Base-by-base conservation (phyloP, 2,113 vertebrate genomes). In the Hemibagrus wyckioides region DNA sequence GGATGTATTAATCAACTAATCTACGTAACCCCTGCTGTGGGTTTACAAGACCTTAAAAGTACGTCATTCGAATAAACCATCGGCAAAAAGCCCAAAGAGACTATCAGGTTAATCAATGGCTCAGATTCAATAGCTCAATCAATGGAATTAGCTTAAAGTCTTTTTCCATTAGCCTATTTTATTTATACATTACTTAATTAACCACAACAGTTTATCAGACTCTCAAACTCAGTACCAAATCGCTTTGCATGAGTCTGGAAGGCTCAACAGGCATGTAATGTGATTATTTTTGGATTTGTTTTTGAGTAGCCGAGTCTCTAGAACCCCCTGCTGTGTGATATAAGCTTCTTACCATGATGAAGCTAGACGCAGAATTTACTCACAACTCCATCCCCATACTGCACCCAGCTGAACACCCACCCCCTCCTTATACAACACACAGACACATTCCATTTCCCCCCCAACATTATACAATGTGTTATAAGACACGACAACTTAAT, bases 281-380 rank as follows among this genome's bases (percentile, higher is more conserved):
- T 44, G 61, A 80, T 59, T 65, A 15, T 86, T 86, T 71, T 81
- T 50, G 11, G 13, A 17, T 56, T 71, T 63, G 13, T 82, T 69
- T 69, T 82, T 13, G 39, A 81, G 75, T 39, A 77, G 48, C 76
- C 19, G 48, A 65, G 59, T 19, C 21, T 50, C 41, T 23, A n/a
- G 10, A 76, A 57, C 21, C 84, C 28, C 75, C 41, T 19, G 54
- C 69, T 80, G 76, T 13, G 73, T 30, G 59, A 0, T 36, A 61
- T 85, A 85, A 86, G 85, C 85, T 41, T 65, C 84, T 85, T 59
- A 76, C 36, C 30, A 48, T 80, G 76, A 80, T 69, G 75, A 67
- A 77, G 73, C 59, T 44, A 50, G 41, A 59, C 44, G 33, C 15
- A 10, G 83, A 75, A 73, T 83, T 84, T 39, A 75, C 39, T 52